Conservation (phyloP, 1,140 invertebrate species). For the Rhopalosiphum maidis region DNA sequence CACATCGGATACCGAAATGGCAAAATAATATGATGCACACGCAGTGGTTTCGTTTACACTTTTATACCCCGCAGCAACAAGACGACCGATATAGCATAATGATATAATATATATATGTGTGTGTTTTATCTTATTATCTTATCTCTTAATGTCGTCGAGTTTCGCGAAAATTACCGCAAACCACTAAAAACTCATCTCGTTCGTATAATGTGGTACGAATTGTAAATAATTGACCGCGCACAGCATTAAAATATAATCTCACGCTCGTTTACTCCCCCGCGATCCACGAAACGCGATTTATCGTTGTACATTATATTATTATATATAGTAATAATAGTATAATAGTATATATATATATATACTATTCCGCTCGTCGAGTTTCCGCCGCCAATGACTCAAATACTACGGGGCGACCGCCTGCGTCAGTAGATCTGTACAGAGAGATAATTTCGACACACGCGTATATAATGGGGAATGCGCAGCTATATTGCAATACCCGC, state of each 20-base stretch:
- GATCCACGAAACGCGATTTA: neutral
- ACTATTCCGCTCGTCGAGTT: neutral
- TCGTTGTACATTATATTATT: neutral
- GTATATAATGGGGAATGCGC: neutral
- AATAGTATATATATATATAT: too few relatives aligned
- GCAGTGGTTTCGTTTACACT: neutral
- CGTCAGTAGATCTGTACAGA: neutral
- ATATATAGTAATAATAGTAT: too few relatives aligned
- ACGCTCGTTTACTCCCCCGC: neutral
- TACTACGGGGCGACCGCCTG: neutral
- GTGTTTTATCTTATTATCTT: neutral
- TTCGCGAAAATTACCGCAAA: conserved; percentile 18
- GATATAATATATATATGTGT: neutral
- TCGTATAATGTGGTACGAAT: neutral
- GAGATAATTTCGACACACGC: neutral
- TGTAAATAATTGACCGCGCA: neutral
- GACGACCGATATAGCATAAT: neutral
- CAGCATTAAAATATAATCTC: neutral
- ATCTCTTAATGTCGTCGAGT: neutral
- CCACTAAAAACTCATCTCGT: neutral
- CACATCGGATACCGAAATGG: neutral
- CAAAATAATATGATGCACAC: neutral
- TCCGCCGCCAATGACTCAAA: neutral
- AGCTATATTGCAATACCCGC: too few relatives aligned
- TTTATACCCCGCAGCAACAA: neutral